Evolutionary conservation across 2,888 invertebrate species (phyloP), one percentile per base, ranked within the genome.

Genomic region (Leucophora obtusa): DNA sequence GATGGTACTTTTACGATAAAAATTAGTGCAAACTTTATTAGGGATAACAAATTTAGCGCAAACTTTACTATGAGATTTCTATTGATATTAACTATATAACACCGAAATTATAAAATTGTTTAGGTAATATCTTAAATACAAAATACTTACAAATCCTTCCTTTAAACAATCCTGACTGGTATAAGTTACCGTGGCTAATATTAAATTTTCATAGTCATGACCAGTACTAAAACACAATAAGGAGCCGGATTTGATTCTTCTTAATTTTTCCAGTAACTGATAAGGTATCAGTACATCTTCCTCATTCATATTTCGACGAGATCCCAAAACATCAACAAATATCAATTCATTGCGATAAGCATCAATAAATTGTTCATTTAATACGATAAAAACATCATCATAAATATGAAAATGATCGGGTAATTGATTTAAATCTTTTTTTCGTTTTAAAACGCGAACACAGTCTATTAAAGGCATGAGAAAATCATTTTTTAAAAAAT

Each of bases 401-500:
- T 83, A 86, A 17, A 84, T 72, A 24, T 76, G 75, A 11, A 24
- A 82, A 35, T 51, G 65, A 43, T 68, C 83, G 38, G 21, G 83
- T 70, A 33, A 70, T 38, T 47, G 77, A n/a, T 10, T 24, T 1
- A 24, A 59, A 65, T 5, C 62, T n/a, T 69, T 72, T 10, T 65
- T 82, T 15, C 74, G 38, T 50, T 58, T 84, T 17, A 88, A 54
- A n/a, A 81, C 80, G 8, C 78, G 43, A 1, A 88, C 84, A 14
- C 84, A 84, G 85, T 93, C 92, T 43, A 95, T 90, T 24, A 97
- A 87, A 0, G 96, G 95, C 17, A 92, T 91, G 38, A 95, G 92
- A 86, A 95, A 96, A 89, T 97, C 97, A 90, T 97, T 96, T 38
- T 95, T 90, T 62, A 97, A 87, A 43, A 96, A 90, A 47, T 94